Evolutionary conservation across 2,888 invertebrate species (phyloP).

Genomic region (Orgyia antiqua): DNA sequence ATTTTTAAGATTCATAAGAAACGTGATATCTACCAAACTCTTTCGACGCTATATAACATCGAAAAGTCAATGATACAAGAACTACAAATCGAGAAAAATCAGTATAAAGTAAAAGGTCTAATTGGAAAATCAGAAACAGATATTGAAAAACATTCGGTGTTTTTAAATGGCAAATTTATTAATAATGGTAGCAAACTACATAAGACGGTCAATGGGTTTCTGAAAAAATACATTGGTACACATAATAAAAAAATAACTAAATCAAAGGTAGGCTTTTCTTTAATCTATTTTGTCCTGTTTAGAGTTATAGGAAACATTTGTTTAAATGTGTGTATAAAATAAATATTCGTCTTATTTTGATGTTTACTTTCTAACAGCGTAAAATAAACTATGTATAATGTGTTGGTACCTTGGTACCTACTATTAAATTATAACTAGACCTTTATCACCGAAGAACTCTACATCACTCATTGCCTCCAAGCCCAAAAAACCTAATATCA

Average conservation of each 20-base stretch:
- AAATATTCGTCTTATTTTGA: too few relatives aligned
- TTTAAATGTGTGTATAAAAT: too few relatives aligned
- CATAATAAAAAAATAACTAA: conserved; percentile 21
- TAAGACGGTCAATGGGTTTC: conserved; percentile 36
- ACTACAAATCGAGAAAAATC: conserved; percentile 54
- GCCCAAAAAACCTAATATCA: too few relatives aligned
- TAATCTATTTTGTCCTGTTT: not conserved
- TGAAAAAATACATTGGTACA: conserved; percentile 28
- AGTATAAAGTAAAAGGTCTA: conserved; percentile 75
- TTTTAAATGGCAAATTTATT: conserved; percentile 80
- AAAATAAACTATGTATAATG: too few relatives aligned
- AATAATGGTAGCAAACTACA: conserved; percentile 58
- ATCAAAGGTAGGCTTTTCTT: conserved; percentile 31
- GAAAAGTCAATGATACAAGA: conserved; percentile 53
- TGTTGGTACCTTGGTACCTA: too few relatives aligned
- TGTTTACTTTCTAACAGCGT: too few relatives aligned
- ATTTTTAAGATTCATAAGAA: conserved; percentile 79
- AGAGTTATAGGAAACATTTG: not conserved
- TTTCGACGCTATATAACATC: conserved; percentile 51
- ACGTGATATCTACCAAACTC: conserved; percentile 70
- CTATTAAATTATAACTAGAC: too few relatives aligned
- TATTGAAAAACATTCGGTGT: conserved; percentile 72
- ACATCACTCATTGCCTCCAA: too few relatives aligned
- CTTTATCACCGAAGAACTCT: too few relatives aligned
- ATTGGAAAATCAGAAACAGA: conserved; percentile 59